Evolutionary conservation across 2,888 invertebrate genomes (phyloP).

Genomic region (Adelognathus sp.): DNA sequence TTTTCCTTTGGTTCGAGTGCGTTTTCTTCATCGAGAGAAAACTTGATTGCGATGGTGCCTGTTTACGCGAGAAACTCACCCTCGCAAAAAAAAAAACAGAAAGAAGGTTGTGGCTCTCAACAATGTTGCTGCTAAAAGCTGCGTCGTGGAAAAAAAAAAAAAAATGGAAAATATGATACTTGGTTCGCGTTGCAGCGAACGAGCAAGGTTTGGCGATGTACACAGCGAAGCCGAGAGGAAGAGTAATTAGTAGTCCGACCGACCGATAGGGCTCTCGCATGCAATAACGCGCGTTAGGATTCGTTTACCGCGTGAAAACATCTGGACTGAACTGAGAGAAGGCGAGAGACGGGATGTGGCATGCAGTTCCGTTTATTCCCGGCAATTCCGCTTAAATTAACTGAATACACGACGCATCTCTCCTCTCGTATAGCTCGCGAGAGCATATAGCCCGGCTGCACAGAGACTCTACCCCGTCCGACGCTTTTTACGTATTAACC

Average conservation of each 20-base stretch:
- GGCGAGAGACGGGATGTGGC: slow-evolving; percentile 72
- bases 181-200: not conserved
- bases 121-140: too few relatives aligned
- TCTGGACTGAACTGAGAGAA: slow-evolving; percentile 71
- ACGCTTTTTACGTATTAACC: slow-evolving; percentile 59
- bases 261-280: slow-evolving; percentile 59
- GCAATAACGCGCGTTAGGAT: slow-evolving; percentile 65
- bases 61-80: too few relatives aligned
- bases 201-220: not conserved
- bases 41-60: too few relatives aligned
- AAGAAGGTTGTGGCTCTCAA: too few relatives aligned
- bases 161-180: not conserved
- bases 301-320: slow-evolving; percentile 73
- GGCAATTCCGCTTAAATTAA: slow-evolving; percentile 78
- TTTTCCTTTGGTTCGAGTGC: too few relatives aligned
- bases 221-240: slow-evolving; percentile 53
- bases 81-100: too few relatives aligned
- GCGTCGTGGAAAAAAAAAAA: too few relatives aligned
- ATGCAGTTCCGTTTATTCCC: slow-evolving; percentile 80
- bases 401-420: slow-evolving; percentile 67
- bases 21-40: too few relatives aligned
- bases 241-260: slow-evolving; percentile 67
- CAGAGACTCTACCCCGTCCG: slow-evolving; percentile 34
- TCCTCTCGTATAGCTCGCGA: slow-evolving; percentile 16
- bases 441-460: slow-evolving; percentile 37